Conservation (phyloP, 2,797 vertebrate species). For the Danio jaintianensis region DNA sequence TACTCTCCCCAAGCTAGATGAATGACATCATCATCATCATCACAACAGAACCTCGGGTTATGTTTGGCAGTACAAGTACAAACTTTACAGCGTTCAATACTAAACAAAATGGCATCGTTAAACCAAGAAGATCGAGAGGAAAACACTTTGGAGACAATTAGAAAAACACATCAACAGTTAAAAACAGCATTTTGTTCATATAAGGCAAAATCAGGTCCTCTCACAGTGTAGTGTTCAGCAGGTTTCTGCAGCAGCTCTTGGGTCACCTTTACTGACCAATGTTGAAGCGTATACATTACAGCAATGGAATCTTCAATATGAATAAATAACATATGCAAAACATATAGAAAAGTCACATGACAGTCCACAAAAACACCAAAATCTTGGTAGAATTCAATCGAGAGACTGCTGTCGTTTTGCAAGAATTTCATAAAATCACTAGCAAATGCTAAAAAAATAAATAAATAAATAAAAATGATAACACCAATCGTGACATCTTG, state of each 20-base stretch:
- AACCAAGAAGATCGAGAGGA: slow-evolving; percentile 66
- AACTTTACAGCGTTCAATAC: slow-evolving; percentile 51
- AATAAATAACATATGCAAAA: slow-evolving; percentile 41
- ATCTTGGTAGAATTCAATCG: slow-evolving; percentile 20
- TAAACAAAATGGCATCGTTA: slow-evolving; percentile 54
- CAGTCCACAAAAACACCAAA: slow-evolving; percentile 47
- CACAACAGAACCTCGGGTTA: slow-evolving; percentile 48
- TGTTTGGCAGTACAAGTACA: slow-evolving; percentile 52
- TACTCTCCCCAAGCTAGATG: slow-evolving; percentile 60
- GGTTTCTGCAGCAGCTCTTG: slow-evolving; percentile 63
- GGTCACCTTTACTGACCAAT: slow-evolving; percentile 47
- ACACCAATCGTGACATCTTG: neutral
- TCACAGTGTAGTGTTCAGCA: slow-evolving; percentile 85
- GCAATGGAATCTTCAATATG: slow-evolving; percentile 29
- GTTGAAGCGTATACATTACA: slow-evolving; percentile 44
- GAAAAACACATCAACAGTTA: slow-evolving; percentile 83
- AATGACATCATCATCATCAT: slow-evolving; percentile 52
- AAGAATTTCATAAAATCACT: slow-evolving; percentile 26
- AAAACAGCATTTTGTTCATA: slow-evolving; percentile 81
- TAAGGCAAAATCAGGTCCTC: slow-evolving; percentile 89
- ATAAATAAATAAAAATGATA: neutral
- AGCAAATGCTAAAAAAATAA: slow-evolving; percentile 23
- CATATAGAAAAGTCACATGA: slow-evolving; percentile 15
- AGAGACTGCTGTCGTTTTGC: slow-evolving; percentile 37
- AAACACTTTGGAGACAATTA: slow-evolving; percentile 78